phyloP scores from a whole-genome alignment of 2,797 vertebrate species.

The Clarias laeviceps region DNA sequence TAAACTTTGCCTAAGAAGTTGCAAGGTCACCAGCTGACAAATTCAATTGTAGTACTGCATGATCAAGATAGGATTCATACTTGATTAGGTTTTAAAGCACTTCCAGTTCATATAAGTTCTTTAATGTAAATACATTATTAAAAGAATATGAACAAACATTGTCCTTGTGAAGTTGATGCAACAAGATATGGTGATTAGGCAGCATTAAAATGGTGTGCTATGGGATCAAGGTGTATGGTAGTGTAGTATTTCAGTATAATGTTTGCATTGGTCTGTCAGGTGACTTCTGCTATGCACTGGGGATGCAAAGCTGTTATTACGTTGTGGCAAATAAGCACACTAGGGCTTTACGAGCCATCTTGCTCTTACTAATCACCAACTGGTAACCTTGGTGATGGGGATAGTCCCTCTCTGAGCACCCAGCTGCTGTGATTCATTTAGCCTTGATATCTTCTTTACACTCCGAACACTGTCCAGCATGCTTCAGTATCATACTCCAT shows the following conservation, averaged over 20 bases:
- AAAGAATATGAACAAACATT: neutral
- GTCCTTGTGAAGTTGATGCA: neutral
- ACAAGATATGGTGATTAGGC: neutral
- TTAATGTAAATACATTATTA: neutral
- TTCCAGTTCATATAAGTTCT: neutral
- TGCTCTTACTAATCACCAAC: constrained; percentile 16
- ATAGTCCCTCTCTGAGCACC: neutral
- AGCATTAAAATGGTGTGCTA: neutral
- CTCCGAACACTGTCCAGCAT: neutral
- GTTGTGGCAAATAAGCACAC: constrained; percentile 65
- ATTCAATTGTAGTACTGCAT: neutral
- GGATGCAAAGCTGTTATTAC: constrained; percentile 43
- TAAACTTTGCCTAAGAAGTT: neutral
- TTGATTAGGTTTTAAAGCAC: neutral
- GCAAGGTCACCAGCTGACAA: neutral
- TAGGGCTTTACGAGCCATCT: neutral
- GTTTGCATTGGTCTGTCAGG: constrained; percentile 23
- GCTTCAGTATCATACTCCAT: neutral
- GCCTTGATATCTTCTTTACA: neutral
- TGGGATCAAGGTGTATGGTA: neutral
- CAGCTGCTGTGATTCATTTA: neutral
- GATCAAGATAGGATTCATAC: neutral
- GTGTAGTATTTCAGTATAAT: constrained; percentile 28
- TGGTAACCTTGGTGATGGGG: constrained; percentile 8
- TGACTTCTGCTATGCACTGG: constrained; percentile 27